A percentile compares a stretch with the other conserved stretches of the same genome.
Conservation (phyloP, 2,797 vertebrate genomes). For the Distichodus sexfasciatus region DNA sequence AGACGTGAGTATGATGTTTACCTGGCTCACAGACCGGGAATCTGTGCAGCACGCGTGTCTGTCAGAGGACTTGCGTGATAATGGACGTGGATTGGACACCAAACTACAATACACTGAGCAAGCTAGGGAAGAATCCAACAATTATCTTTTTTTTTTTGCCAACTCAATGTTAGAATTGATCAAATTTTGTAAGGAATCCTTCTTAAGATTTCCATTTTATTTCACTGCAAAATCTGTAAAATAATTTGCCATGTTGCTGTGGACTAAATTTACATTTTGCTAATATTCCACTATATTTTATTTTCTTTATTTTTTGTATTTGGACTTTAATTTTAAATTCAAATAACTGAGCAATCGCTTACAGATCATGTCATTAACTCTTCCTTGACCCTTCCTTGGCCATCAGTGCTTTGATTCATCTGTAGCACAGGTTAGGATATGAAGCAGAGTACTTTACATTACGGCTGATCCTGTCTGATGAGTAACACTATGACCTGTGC, state of each 20-base stretch:
- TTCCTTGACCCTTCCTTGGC: background rate
- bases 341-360: background rate
- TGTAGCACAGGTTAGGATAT: slow-evolving; percentile 17
- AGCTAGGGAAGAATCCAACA: too few species aligned
- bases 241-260: too few species aligned
- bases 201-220: too few species aligned
- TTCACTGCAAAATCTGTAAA: too few species aligned
- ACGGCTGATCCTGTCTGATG: slow-evolving; percentile 21
- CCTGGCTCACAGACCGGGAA: background rate
- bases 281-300: too few species aligned
- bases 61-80: background rate
- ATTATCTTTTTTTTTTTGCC: too few species aligned
- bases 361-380: background rate
- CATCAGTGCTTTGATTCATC: slow-evolving; percentile 38
- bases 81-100: background rate
- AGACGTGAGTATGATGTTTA: slow-evolving; percentile 25
- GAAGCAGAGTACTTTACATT: slow-evolving; percentile 31
- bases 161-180: too few species aligned
- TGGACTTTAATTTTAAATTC: background rate
- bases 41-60: background rate
- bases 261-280: too few species aligned
- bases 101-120: background rate
- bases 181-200: too few species aligned
- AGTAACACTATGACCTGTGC: slow-evolving; percentile 46
- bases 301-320: too few species aligned